Conservation (phyloP, 2,888 invertebrate genomes). For the Mythimna lalbum region DNA sequence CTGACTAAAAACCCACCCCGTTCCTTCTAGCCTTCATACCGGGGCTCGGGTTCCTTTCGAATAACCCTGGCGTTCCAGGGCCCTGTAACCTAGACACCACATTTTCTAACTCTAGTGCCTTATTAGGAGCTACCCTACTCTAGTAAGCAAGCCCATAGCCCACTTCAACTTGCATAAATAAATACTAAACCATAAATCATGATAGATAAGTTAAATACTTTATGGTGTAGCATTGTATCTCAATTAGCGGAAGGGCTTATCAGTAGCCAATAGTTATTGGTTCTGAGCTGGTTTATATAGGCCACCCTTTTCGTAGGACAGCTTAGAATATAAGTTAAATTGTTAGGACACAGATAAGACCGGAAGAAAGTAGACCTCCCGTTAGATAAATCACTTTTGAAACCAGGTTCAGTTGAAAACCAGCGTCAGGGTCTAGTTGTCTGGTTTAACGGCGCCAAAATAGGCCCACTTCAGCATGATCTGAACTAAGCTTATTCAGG, state of each 20-base stretch:
- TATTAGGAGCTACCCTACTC: slow-evolving; percentile 1
- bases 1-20: too few relatives aligned
- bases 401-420: too few relatives aligned
- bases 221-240: slow-evolving; percentile 50
- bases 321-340: slow-evolving; percentile 11
- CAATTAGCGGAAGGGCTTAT: slow-evolving; percentile 48
- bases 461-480: too few relatives aligned
- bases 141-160: slow-evolving; percentile 1
- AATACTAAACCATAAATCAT: slow-evolving; percentile 34
- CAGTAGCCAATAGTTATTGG: slow-evolving; percentile 41
- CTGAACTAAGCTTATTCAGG: too few relatives aligned
- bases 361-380: background rate
- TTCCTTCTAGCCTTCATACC: too few relatives aligned
- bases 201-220: slow-evolving; percentile 48
- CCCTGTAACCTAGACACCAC: too few relatives aligned
- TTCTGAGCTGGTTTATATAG: slow-evolving; percentile 7
- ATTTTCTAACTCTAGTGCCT: too few relatives aligned
- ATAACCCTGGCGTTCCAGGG: too few relatives aligned
- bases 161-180: slow-evolving; percentile 16
- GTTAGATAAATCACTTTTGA: background rate
- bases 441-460: too few relatives aligned
- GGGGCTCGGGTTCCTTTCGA: too few relatives aligned
- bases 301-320: slow-evolving; percentile 13
- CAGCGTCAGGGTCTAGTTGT: too few relatives aligned
- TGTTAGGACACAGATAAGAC: background rate